Percentiles rank a stretch among this genome's conserved stretches.
Evolutionary conservation across 2,113 vertebrate species (phyloP).

Genomic region (Mobula birostris): DNA sequence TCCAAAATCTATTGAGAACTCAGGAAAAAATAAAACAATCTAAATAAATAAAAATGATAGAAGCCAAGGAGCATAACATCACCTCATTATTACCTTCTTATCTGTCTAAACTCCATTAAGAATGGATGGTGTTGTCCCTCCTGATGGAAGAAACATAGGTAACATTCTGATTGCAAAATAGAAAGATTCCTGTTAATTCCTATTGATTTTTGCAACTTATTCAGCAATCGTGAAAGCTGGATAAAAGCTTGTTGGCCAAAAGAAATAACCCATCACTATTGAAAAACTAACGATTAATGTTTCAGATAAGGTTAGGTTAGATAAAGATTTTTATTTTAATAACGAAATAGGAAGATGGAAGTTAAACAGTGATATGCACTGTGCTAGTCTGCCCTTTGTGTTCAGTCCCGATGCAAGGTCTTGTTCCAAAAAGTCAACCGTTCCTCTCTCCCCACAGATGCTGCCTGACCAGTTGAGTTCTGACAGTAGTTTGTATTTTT

Average conservation of each 20-base stretch:
- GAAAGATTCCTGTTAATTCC: neutral
- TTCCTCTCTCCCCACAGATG: too few relatives aligned
- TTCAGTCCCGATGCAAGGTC: too few relatives aligned
- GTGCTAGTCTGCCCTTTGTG: too few relatives aligned
- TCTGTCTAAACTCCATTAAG: neutral
- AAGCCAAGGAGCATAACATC: neutral
- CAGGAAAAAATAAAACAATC: too few relatives aligned
- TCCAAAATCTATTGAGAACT: too few relatives aligned
- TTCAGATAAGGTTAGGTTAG: neutral
- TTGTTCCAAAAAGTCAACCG: too few relatives aligned
- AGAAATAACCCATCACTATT: neutral
- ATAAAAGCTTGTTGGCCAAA: neutral
- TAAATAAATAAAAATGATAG: neutral
- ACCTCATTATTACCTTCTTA: neutral
- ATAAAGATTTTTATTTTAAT: neutral
- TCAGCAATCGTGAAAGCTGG: neutral
- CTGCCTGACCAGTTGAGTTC: too few relatives aligned
- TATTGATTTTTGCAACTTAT: neutral
- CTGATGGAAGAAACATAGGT: neutral
- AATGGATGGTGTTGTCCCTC: neutral
- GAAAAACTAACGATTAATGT: neutral
- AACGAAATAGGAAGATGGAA: neutral
- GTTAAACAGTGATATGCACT: neutral
- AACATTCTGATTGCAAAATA: neutral
- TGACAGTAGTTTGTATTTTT: too few relatives aligned